Base-by-base conservation (phyloP, 2,888 invertebrate genomes). In the Erebia palarica region DNA sequence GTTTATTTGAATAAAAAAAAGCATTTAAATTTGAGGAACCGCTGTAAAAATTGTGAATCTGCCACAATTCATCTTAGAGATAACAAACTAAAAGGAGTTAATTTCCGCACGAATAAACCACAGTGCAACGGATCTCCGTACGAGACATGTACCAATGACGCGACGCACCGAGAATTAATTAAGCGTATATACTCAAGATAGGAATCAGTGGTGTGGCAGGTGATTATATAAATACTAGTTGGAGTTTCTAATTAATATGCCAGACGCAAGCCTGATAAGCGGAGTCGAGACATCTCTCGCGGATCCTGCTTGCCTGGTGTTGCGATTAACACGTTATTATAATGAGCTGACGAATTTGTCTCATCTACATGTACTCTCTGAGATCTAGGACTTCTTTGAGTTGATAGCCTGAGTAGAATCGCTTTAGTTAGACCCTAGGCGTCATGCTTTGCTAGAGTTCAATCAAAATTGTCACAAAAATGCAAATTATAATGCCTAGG, bases 201-300 rank as follows among this genome's bases (percentile, higher is more conserved):
- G 81, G 80, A 84, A 91, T 91, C 91, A 82, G 82, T 81, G 79
- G 80, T 77, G 84, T 87, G 89, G 86, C 91, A 89, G 90, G 90
- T 91, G 91, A 91, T 92, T 90, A 89, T 89, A 91, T 89, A 90
- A 90, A 91, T 91, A 90, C 89, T 89, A 89, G 85, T 89, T 87
- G 86, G 86, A 86, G 81, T 86, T 82, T 82, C 86, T 90, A 89
- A 91, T 92, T 92, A 92, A 91, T 91, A 92, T 91, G 91, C 91
- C 89, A 91, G 91, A 87, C 90, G 90, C 89, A 87, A 78, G 79
- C 79, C 81, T 83, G 89, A 88, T 89, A 90, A 87, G 87, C 83
- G 80, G 78, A 80, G 75, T 81, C 83, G 86, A 82, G 84, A 84
- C 87, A 86, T 87, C 89, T 89, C 88, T 80, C 81, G 82, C 83